Conservation (phyloP, 2,113 vertebrate genomes). For the Pavo muticus region DNA sequence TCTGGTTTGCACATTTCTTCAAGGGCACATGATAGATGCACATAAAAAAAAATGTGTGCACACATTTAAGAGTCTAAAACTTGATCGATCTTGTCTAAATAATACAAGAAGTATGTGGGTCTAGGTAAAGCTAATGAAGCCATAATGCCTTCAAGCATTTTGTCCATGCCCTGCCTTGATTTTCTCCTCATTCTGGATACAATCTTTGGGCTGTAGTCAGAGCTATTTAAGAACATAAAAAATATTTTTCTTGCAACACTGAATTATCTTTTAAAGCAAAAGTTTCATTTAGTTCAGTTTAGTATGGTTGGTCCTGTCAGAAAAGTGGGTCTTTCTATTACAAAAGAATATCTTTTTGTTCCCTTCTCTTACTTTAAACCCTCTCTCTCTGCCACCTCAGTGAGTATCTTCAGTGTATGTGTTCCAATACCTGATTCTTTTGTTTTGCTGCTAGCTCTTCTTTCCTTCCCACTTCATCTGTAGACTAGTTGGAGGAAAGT, state of each 20-base stretch:
- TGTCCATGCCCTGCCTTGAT: rapidly evolving
- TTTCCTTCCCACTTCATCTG: conserved; percentile 60
- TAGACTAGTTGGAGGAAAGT: conserved; percentile 52
- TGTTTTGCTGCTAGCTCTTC: conserved; percentile 6
- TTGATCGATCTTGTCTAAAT: not conserved
- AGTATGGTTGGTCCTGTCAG: not conserved
- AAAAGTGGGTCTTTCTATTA: not conserved
- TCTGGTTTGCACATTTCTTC: not conserved
- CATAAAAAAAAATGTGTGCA: rapidly evolving
- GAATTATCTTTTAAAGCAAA: not conserved
- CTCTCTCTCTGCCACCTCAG: not conserved
- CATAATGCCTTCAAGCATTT: not conserved
- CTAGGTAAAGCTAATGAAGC: not conserved
- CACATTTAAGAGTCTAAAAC: not conserved
- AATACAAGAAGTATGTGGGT: not conserved
- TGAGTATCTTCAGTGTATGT: not conserved
- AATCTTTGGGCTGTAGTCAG: not conserved
- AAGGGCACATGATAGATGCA: not conserved
- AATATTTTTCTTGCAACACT: not conserved
- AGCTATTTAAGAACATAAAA: not conserved
- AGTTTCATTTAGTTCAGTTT: conserved; percentile 31
- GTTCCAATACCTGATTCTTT: not conserved
- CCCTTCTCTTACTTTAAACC: not conserved
- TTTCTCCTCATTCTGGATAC: not conserved
- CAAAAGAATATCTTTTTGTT: not conserved